phyloP scores from a whole-genome alignment of 2,113 vertebrate species.

The Aleadryas rufinucha region DNA sequence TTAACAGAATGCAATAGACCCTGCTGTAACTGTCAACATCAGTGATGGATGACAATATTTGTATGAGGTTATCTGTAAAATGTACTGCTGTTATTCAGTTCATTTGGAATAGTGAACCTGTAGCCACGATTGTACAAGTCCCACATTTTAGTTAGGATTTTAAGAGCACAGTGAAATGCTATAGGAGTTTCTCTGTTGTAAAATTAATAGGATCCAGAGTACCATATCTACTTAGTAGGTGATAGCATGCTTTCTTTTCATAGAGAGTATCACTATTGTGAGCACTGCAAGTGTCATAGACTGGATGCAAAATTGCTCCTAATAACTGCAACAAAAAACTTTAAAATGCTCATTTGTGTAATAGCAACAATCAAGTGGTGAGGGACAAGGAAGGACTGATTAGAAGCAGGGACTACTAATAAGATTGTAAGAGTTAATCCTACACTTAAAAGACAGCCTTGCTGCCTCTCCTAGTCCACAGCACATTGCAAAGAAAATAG shows the following conservation, averaged over 20 bases:
- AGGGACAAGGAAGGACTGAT: background rate
- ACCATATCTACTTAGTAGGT: conserved; percentile 32
- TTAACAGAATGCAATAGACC: conserved; percentile 64
- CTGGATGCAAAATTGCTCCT: conserved; percentile 37
- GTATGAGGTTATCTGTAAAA: conserved; percentile 58
- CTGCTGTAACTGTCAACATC: conserved; percentile 56
- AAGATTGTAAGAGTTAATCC: background rate
- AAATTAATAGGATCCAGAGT: conserved; percentile 54
- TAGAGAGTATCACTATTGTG: conserved; percentile 22
- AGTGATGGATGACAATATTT: conserved; percentile 53
- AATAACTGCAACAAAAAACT: background rate
- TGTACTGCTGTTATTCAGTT: conserved; percentile 60
- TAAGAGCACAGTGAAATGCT: conserved; percentile 64
- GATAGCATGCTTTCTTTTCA: conserved; percentile 51
- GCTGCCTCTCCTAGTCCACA: background rate
- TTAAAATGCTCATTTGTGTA: background rate
- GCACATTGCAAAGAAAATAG: background rate
- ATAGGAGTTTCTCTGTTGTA: conserved; percentile 62
- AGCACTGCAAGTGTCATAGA: conserved; percentile 7
- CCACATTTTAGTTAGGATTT: conserved; percentile 66
- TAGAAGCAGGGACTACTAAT: background rate
- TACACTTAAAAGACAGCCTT: background rate
- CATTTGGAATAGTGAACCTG: conserved; percentile 67
- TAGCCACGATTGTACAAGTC: conserved; percentile 54
- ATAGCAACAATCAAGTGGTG: background rate